Evolutionary conservation across 2,888 invertebrate species (phyloP), one percentile per base, ranked within the genome.

Genomic region (Tromatobia lineatoria): DNA sequence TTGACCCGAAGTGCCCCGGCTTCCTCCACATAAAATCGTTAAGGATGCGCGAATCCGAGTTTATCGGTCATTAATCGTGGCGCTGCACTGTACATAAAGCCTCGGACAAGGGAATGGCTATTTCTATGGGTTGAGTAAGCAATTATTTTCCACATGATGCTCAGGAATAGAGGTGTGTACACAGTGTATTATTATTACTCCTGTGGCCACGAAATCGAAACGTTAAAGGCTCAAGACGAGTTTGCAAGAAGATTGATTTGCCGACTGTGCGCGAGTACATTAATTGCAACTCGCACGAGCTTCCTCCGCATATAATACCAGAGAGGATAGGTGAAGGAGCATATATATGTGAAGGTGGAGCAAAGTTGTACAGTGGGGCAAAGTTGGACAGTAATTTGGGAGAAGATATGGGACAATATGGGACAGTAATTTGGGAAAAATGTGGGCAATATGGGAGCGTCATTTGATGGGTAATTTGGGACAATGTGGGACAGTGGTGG

Each of bases 11-110:
- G 11, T 20, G 23, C 54, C 54, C 54, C 54, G 54, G 54, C 2
- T 11, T 23, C 23, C 54, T 11, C 29, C 25, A 13, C 13, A 76
- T 50, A 66, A 69, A 66, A 52, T 64, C 38, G 20, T 42, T 15
- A 71, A 80, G 50, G 71, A 83, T 75, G 15, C 59, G 59, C 67
- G 81, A 84, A 82, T 59, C 18, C 18, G 25, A 87, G 90, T 90
- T 90, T 91, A 90, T 91, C 90, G 89, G 85, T 90, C 90, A 89
- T 90, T 91, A 90, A 91, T 91, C 91, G 90, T 89, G 88, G 88
- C 85, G 89, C 88, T 88, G 87, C 86, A 88, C 87, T 87, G 87
- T 88, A 89, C 89, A 89, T 90, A 66, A 57, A 88, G 38, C n/a
- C 88, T 88, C 85, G 88, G 88, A 88, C 88, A 89, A 91, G 45